Conservation (phyloP, 1,140 invertebrate genomes). For the Meloidogyne exigua region DNA sequence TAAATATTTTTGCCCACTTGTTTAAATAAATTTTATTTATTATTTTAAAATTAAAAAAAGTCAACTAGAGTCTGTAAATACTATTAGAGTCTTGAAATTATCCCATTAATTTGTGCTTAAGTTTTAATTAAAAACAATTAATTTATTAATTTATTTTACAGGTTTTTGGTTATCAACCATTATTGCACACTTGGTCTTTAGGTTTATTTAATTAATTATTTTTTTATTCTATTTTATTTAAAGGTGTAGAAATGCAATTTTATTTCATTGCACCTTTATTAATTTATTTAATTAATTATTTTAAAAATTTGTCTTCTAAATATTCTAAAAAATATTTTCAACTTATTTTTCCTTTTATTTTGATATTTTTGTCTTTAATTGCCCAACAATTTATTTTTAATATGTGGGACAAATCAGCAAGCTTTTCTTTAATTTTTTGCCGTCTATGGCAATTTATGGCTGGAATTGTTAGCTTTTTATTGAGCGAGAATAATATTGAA, state of each 20-base stretch:
- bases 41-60: no score
- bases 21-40: no score
- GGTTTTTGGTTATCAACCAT: slow-evolving; percentile 27
- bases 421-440: slow-evolving; percentile 31
- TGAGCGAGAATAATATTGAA: slow-evolving; percentile 11
- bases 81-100: no score
- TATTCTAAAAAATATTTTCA: not conserved
- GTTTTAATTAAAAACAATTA: no score
- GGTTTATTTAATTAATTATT: no score
- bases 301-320: slow-evolving; percentile 7
- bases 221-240: no score
- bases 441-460: slow-evolving; percentile 50
- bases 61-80: no score
- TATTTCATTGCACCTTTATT: slow-evolving; percentile 48
- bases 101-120: no score
- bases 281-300: slow-evolving; percentile 36
- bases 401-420: not conserved
- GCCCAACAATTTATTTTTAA: slow-evolving; percentile 2
- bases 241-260: slow-evolving; percentile 51
- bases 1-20: no score
- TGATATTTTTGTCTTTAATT: slow-evolving; percentile 14
- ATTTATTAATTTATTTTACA: not conserved
- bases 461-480: slow-evolving; percentile 38
- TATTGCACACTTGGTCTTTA: slow-evolving; percentile 50
- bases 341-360: slow-evolving; percentile 3